Conservation (phyloP, 1,140 invertebrate species). For the Aphis craccivora region DNA sequence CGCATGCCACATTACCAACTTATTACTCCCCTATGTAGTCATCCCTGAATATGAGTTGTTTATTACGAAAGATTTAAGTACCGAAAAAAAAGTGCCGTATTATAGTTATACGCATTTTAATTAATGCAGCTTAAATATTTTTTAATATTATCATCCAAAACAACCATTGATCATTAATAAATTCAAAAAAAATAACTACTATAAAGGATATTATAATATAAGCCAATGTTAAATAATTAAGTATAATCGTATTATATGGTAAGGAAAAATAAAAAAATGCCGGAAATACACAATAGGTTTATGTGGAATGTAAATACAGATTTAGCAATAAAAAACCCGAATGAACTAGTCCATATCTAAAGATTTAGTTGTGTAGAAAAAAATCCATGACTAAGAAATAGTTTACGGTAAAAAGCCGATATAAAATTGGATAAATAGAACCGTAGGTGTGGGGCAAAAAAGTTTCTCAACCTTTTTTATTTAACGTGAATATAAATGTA, state of each 20-base stretch:
- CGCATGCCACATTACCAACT: neutral
- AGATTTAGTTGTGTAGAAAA: no score
- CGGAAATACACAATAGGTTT: no score
- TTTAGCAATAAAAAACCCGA: no score
- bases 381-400: neutral
- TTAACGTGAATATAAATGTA: neutral
- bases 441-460: no score
- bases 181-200: no score
- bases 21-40: neutral
- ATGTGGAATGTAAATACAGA: no score
- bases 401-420: neutral
- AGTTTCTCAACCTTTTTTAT: neutral
- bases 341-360: no score
- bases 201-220: no score
- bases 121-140: neutral
- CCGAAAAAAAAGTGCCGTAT: neutral
- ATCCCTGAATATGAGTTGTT: neutral
- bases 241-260: no score
- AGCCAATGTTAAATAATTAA: no score
- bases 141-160: neutral
- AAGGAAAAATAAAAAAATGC: no score
- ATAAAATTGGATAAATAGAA: neutral
- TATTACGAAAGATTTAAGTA: neutral
- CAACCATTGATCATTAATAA: no score
- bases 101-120: neutral